Conservation (phyloP, 1,140 invertebrate species). For the Drosophila ironensis region DNA sequence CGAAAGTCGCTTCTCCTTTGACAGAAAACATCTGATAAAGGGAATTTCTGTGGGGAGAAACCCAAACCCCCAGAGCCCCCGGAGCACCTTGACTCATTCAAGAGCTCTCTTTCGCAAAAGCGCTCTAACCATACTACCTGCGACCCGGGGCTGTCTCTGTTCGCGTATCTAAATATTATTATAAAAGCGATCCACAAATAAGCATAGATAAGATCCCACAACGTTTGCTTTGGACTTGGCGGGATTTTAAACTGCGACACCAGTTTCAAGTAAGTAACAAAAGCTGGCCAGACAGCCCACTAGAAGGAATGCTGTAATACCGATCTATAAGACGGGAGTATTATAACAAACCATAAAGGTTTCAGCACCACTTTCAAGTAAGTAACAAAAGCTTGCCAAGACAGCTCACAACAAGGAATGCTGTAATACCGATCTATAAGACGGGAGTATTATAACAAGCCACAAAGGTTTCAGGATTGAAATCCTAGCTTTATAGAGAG, state of each 20-base stretch:
- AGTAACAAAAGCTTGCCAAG: no score
- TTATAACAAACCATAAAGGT: no score
- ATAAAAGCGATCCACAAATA: slow-evolving; percentile 38
- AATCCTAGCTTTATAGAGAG: neutral
- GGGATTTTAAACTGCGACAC: neutral
- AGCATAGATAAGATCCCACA: slow-evolving; percentile 35
- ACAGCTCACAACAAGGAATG: no score
- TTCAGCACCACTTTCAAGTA: no score
- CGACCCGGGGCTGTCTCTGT: slow-evolving; percentile 1
- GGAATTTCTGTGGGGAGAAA: slow-evolving; percentile 4
- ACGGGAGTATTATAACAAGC: no score
- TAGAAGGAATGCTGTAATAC: no score
- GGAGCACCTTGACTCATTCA: slow-evolving; percentile 33
- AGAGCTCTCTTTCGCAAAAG: neutral
- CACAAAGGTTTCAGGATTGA: neutral
- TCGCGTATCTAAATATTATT: slow-evolving; percentile 49
- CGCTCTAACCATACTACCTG: neutral
- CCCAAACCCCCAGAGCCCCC: no score
- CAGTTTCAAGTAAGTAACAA: slow-evolving; percentile 2
- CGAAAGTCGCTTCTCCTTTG: neutral
- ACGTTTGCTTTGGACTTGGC: slow-evolving; percentile 11
- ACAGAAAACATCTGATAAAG: neutral
- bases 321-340: no score
- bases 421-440: no score
- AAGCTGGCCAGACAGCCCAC: no score